A percentile compares a stretch with the other conserved stretches of the same genome.
phyloP scores from a whole-genome alignment of 2,797 vertebrate genomes.

The Rhodeus uyekii region DNA sequence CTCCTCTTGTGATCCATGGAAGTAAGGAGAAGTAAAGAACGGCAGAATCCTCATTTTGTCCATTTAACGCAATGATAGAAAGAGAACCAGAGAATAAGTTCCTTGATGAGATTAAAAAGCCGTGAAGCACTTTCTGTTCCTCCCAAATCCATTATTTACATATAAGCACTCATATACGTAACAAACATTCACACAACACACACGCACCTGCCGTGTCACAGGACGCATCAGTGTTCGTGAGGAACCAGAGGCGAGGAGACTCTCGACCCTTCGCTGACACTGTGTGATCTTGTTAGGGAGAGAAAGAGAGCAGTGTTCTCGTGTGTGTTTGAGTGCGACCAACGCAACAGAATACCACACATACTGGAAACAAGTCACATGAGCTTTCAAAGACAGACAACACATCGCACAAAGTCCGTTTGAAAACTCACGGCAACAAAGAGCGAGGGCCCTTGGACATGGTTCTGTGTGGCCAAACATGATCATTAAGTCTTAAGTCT shows the following conservation, averaged over 20 bases:
- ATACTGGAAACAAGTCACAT: not conserved
- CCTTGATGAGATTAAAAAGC: not conserved
- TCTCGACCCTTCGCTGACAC: constrained; percentile 1
- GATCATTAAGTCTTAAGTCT: constrained; percentile 20
- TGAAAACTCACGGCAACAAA: too few species aligned
- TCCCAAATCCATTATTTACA: not conserved
- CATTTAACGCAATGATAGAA: not conserved
- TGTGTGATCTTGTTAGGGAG: constrained; percentile 16
- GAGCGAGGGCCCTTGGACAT: not conserved
- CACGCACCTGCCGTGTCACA: not conserved
- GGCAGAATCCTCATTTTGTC: not conserved
- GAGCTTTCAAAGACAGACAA: not conserved
- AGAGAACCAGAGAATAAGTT: not conserved
- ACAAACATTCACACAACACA: not conserved
- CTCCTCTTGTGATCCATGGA: not conserved
- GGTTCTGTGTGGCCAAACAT: not conserved
- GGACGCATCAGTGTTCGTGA: not conserved
- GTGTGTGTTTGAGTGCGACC: constrained; percentile 1
- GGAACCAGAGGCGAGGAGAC: not conserved
- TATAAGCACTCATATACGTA: not conserved
- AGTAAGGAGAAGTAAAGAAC: not conserved
- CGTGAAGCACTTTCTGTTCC: not conserved
- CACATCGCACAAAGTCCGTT: too few species aligned
- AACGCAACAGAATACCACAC: not conserved
- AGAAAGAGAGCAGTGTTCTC: constrained; percentile 20